A percentile compares a stretch with the other conserved stretches of the same genome.
Evolutionary conservation across 2,797 vertebrate genomes (phyloP).

Genomic region (Sphenodon punctatus): DNA sequence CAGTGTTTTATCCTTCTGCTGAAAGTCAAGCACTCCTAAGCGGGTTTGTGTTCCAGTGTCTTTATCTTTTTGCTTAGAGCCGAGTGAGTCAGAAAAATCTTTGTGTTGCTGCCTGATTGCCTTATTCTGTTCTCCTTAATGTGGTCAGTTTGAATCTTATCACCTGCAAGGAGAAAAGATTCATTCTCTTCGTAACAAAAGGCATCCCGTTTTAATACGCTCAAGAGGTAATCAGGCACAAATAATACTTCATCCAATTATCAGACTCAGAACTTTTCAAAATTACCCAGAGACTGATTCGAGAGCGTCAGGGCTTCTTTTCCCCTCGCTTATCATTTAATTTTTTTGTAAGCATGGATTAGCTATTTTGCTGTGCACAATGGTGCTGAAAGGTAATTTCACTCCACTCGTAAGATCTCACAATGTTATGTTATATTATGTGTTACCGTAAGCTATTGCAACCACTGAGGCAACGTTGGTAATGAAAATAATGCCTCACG

Average conservation of each 20-base stretch:
- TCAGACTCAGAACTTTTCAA: not conserved
- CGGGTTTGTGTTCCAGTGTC: not conserved
- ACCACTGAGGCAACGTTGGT: not conserved
- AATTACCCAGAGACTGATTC: not conserved
- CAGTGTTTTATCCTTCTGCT: fast-evolving
- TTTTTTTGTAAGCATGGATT: not conserved
- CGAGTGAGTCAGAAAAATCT: not conserved
- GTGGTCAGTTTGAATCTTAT: not conserved
- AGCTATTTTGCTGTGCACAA: not conserved
- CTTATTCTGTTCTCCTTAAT: not conserved
- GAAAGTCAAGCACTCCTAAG: fast-evolving
- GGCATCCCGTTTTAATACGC: not conserved
- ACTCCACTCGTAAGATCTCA: not conserved
- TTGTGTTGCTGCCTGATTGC: not conserved
- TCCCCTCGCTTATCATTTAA: not conserved
- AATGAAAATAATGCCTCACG: not conserved
- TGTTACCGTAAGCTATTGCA: not conserved
- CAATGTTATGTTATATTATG: not conserved
- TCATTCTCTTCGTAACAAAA: not conserved
- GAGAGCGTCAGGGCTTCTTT: not conserved
- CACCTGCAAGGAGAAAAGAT: not conserved
- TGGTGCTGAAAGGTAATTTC: not conserved
- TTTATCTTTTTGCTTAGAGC: fast-evolving
- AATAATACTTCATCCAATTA: not conserved
- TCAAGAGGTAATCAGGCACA: not conserved